Evolutionary conservation across 2,797 vertebrate species (phyloP).

Genomic region (Hephaestus fuliginosus): DNA sequence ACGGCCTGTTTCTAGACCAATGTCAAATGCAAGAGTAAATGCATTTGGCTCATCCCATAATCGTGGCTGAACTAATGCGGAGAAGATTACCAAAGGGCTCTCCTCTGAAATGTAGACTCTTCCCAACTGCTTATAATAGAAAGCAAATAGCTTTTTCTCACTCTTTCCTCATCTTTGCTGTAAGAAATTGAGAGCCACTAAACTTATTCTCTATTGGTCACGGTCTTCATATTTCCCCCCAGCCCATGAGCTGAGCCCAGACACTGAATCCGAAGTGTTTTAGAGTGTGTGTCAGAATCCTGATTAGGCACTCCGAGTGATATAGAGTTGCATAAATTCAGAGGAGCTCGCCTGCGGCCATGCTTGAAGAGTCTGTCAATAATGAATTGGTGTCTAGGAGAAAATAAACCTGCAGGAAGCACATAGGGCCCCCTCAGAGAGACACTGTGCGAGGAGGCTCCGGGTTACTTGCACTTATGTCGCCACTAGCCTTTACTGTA

Average conservation of each 20-base stretch:
- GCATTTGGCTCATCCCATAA: conserved; percentile 24
- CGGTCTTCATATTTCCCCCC: conserved; percentile 44
- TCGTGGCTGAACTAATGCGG: conserved; percentile 21
- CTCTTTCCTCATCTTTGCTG: conserved; percentile 19
- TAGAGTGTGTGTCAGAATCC: conserved; percentile 56
- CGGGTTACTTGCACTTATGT: conserved; percentile 48
- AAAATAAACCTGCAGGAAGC: conserved; percentile 59
- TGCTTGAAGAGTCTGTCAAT: conserved; percentile 64
- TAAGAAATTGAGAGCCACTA: conserved; percentile 42
- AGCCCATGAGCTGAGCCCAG: conserved; percentile 19
- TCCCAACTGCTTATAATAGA: not conserved
- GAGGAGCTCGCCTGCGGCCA: conserved; percentile 39
- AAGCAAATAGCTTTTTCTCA: conserved; percentile 30
- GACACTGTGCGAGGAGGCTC: conserved; percentile 43
- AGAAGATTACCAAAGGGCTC: conserved; percentile 20
- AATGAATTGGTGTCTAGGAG: conserved; percentile 63
- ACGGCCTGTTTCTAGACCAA: conserved; percentile 11
- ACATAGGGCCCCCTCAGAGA: conserved; percentile 19
- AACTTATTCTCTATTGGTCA: conserved; percentile 52
- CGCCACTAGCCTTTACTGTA: conserved; percentile 37
- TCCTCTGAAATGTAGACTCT: conserved; percentile 1
- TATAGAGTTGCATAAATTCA: conserved; percentile 67
- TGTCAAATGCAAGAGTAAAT: conserved; percentile 30
- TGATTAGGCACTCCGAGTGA: conserved; percentile 53
- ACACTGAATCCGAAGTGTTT: conserved; percentile 51